Conservation (phyloP, 2,113 vertebrate species). For the Catagonus wagneri region DNA sequence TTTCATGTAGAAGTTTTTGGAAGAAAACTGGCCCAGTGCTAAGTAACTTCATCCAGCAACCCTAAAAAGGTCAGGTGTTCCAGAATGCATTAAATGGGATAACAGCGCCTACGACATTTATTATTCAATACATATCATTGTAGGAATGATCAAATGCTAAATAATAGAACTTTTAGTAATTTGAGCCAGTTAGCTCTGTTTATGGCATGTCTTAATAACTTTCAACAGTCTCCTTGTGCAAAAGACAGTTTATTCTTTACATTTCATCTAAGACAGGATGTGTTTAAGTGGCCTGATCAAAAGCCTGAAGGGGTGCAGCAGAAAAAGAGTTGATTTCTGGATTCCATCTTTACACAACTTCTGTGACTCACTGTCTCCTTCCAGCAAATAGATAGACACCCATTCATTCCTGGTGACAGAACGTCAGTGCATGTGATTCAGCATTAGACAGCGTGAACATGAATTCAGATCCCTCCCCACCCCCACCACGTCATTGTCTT, state of each 20-base stretch:
- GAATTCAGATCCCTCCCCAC: neutral
- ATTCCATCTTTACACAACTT: neutral
- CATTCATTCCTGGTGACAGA: neutral
- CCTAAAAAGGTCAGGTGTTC: neutral
- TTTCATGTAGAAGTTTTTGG: slow-evolving; percentile 21
- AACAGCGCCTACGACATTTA: neutral
- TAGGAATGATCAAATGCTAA: neutral
- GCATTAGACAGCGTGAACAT: neutral
- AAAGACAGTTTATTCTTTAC: neutral
- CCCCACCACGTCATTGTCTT: neutral
- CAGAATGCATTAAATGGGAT: neutral
- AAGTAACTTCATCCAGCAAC: neutral
- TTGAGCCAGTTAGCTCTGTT: neutral
- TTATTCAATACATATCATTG: neutral
- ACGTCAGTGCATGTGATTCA: neutral
- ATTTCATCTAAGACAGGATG: neutral
- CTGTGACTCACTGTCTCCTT: neutral
- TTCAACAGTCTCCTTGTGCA: neutral
- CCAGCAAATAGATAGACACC: neutral
- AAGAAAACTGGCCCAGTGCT: slow-evolving; percentile 15
- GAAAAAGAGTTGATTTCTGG: neutral
- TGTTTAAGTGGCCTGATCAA: neutral
- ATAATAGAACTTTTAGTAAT: neutral
- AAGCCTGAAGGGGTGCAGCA: neutral
- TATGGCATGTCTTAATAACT: neutral